Percentiles rank a stretch among this genome's conserved stretches.
These are phyloP conservation scores for Eonycteris spelaea DNA, from an alignment of 2,113 vertebrate species.

Conservation along the genomic window DNA sequence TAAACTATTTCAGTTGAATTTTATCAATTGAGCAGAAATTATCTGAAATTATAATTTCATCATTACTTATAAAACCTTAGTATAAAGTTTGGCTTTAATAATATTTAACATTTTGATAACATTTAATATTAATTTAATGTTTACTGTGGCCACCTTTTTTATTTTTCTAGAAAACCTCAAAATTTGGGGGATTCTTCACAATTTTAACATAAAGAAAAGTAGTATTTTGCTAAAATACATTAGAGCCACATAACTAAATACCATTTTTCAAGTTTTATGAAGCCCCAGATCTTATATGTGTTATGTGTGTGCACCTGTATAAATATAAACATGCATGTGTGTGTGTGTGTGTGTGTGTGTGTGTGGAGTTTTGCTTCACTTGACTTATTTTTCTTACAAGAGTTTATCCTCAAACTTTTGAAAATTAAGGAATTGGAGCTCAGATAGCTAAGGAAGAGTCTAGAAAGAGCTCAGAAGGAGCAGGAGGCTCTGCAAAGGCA, in stretches of 20 bases:
- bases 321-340: not conserved
- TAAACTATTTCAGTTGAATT: not conserved
- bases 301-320: not conserved
- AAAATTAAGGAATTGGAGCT: slow-evolving; percentile 49
- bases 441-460: not conserved
- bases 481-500: slow-evolving; percentile 38
- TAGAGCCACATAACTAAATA: not conserved
- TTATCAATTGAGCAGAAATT: not conserved
- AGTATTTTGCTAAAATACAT: not conserved
- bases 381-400: slow-evolving; percentile 31
- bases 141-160: not conserved
- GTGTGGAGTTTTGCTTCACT: not conserved
- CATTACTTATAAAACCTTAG: not conserved
- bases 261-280: slow-evolving; percentile 2
- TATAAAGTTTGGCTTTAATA: not conserved
- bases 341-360: too few species aligned
- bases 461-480: slow-evolving; percentile 12
- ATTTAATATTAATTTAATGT: not conserved
- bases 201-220: not conserved
- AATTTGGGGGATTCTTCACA: not conserved
- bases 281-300: not conserved
- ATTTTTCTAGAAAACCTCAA: not conserved
- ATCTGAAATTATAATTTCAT: not conserved
- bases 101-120: not conserved
- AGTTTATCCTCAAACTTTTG: slow-evolving; percentile 54